Conservation (phyloP, 2,797 vertebrate genomes). For the Chromis chromis region DNA sequence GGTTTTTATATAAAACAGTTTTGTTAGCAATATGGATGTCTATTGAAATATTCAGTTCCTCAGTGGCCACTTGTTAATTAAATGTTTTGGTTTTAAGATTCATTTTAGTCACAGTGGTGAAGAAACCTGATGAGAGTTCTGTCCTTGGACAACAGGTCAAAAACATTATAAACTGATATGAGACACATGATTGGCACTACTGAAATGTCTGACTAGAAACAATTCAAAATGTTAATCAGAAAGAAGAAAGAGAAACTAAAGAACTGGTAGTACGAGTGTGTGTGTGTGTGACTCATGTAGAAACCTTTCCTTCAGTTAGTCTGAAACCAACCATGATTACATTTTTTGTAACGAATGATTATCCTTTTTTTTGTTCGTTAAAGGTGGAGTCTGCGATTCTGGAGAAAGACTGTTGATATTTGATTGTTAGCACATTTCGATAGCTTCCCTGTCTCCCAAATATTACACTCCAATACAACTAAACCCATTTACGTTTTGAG, state of each 20-base stretch:
- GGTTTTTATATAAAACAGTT: constrained; percentile 9
- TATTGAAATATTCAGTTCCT: constrained; percentile 33
- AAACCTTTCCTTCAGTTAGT: background rate
- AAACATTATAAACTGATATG: constrained; percentile 4
- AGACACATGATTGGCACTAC: constrained; percentile 10
- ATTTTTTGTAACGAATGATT: background rate
- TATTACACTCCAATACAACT: too few species aligned
- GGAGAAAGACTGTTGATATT: too few species aligned
- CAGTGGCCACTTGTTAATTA: constrained; percentile 24
- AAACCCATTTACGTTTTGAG: too few species aligned
- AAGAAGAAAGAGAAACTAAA: constrained; percentile 18
- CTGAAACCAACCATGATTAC: background rate
- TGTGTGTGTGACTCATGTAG: constrained; percentile 20
- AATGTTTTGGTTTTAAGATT: constrained; percentile 25
- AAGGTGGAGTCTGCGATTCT: background rate
- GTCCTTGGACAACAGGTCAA: constrained; percentile 8
- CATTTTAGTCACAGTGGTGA: background rate
- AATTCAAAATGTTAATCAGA: constrained; percentile 35
- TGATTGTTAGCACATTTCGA: too few species aligned
- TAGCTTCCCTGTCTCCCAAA: too few species aligned
- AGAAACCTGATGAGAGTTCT: constrained; percentile 9
- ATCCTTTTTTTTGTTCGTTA: background rate
- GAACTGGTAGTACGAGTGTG: constrained; percentile 42
- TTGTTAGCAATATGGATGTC: constrained; percentile 26
- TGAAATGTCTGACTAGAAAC: constrained; percentile 24